phyloP scores from a whole-genome alignment of 2,888 invertebrate species.

The Campoletis raptor region DNA sequence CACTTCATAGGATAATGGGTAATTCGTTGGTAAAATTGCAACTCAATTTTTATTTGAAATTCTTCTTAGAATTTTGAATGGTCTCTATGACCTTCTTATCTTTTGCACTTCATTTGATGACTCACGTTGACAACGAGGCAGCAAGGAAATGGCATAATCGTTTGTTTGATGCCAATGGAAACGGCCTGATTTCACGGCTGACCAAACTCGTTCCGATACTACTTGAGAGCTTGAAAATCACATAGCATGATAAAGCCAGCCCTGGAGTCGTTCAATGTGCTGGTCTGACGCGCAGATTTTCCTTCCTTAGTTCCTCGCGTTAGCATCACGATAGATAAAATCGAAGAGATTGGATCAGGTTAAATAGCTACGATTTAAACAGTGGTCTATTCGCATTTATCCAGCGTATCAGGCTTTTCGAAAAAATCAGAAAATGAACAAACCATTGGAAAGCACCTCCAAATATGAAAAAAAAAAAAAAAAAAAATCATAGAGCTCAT shows the following conservation, averaged over 20 bases:
- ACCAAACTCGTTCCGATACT: constrained; percentile 47
- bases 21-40: background rate
- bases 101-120: background rate
- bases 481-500: too few relatives aligned
- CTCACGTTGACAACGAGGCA: constrained; percentile 14
- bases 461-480: too few relatives aligned
- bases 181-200: constrained; percentile 52
- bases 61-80: background rate
- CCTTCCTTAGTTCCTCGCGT: constrained; percentile 49
- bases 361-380: constrained; percentile 27
- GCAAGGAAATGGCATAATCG: constrained; percentile 43
- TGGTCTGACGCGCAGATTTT: constrained; percentile 53
- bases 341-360: constrained; percentile 69
- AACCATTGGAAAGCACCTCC: too few relatives aligned
- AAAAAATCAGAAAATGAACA: background rate
- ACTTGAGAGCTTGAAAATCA: constrained; percentile 10
- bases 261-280: constrained; percentile 8
- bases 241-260: constrained; percentile 11
- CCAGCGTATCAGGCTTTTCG: background rate
- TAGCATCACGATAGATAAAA: constrained; percentile 59
- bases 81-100: background rate
- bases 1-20: background rate
- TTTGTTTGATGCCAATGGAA: constrained; percentile 52
- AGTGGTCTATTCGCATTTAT: constrained; percentile 21
- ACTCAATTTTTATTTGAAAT: background rate